Percentiles rank a stretch among this genome's conserved stretches.
Conservation (phyloP, 2,797 vertebrate species). For the Hippocampus kuda region DNA sequence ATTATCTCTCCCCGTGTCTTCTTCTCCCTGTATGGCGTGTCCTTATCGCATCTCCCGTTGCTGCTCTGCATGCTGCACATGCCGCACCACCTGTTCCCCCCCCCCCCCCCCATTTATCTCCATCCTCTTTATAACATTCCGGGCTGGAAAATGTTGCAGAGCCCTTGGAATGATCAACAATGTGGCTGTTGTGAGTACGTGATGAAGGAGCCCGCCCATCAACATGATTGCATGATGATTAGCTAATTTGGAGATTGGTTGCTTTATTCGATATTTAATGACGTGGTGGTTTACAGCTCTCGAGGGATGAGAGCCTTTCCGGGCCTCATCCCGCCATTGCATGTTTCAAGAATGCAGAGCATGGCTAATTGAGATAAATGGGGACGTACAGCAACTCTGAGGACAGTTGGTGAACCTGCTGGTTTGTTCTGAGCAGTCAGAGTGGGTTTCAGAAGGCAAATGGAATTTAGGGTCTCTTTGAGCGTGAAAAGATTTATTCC, state of each 20-base stretch:
- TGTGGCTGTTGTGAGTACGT: slow-evolving; percentile 14
- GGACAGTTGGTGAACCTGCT: slow-evolving; percentile 21
- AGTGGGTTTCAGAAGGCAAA: not conserved
- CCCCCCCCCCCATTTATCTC: slow-evolving; percentile 12
- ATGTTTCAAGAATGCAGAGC: slow-evolving; percentile 39
- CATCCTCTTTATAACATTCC: slow-evolving; percentile 2
- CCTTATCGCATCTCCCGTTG: slow-evolving; percentile 42
- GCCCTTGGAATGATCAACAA: slow-evolving; percentile 24
- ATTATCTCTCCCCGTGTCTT: slow-evolving; percentile 29
- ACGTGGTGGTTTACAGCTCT: slow-evolving; percentile 16
- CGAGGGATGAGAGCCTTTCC: slow-evolving; percentile 19
- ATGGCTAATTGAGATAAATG: slow-evolving; percentile 51
- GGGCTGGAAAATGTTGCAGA: slow-evolving; percentile 18
- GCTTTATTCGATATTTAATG: slow-evolving; percentile 34
- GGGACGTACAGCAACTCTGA: slow-evolving; percentile 25
- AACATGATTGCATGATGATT: slow-evolving; percentile 37
- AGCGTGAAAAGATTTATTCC: not conserved
- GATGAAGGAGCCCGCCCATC: slow-evolving; percentile 31
- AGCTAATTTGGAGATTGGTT: slow-evolving; percentile 42
- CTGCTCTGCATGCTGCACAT: slow-evolving; percentile 41
- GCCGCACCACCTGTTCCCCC: slow-evolving; percentile 24
- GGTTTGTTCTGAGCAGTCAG: slow-evolving; percentile 10
- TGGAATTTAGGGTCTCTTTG: not conserved
- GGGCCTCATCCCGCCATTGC: slow-evolving; percentile 28
- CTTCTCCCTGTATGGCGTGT: slow-evolving; percentile 29